Conservation (phyloP, 2,888 invertebrate genomes). For the Himalopsyche japonica region DNA sequence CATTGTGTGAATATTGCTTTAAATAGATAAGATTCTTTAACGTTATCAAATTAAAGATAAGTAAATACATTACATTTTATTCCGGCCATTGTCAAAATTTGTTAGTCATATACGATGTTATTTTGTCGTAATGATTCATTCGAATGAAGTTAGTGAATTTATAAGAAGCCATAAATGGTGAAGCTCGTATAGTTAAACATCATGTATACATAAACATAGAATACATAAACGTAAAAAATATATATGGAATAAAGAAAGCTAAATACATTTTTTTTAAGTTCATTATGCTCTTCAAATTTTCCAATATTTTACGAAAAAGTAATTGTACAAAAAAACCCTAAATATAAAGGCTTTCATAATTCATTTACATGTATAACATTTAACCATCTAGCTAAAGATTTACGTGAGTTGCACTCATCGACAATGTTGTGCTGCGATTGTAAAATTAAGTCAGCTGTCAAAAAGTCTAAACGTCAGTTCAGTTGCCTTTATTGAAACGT, state of each 20-base stretch:
- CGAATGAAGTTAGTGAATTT: background rate
- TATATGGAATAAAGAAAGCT: too few relatives aligned
- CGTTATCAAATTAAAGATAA: slow-evolving; percentile 7
- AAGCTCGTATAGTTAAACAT: background rate
- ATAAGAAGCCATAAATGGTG: too few relatives aligned
- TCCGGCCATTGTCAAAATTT: slow-evolving; percentile 52
- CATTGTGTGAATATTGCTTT: background rate
- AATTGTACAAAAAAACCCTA: too few relatives aligned
- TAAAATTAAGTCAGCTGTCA: background rate
- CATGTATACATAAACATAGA: background rate
- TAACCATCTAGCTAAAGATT: background rate
- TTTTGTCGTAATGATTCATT: background rate
- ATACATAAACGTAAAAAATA: too few relatives aligned
- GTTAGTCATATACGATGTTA: slow-evolving; percentile 24
- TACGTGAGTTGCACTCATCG: background rate
- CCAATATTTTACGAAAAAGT: too few relatives aligned
- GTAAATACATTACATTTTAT: slow-evolving; percentile 53
- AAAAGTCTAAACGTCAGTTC: background rate
- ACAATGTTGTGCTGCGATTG: background rate
- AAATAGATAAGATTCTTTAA: background rate
- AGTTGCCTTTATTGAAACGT: background rate
- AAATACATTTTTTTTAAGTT: too few relatives aligned
- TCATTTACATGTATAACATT: background rate
- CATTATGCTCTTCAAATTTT: too few relatives aligned
- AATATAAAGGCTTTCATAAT: too few relatives aligned